These are phyloP conservation scores for Catharus bicknelli DNA, from an alignment of 2,113 vertebrate species.

Conservation along the genomic window DNA sequence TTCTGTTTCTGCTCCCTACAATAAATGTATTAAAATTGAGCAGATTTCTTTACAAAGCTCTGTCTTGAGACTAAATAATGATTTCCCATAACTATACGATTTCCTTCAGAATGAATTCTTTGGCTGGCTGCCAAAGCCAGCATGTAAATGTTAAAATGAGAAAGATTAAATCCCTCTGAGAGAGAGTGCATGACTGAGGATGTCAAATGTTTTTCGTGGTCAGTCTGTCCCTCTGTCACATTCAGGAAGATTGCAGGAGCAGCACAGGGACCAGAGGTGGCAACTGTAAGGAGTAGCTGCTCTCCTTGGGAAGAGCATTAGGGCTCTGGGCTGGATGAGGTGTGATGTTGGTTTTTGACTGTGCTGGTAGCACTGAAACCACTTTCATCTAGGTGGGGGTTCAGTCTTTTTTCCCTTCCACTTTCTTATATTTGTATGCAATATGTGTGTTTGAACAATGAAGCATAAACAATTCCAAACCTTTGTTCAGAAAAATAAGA, in stretches of 20 bases:
- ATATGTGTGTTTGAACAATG: slow-evolving; percentile 31
- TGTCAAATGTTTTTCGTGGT: accelerated
- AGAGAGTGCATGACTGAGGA: background rate
- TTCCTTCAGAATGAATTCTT: slow-evolving; percentile 8
- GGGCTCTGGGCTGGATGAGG: background rate
- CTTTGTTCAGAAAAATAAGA: slow-evolving; percentile 44
- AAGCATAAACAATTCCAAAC: slow-evolving; percentile 48
- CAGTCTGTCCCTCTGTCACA: accelerated
- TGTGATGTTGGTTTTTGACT: background rate
- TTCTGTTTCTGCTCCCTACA: background rate
- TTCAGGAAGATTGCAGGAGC: background rate
- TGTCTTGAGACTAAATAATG: background rate
- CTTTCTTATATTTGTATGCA: slow-evolving; percentile 48
- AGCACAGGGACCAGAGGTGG: background rate
- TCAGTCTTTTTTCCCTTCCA: slow-evolving; percentile 4
- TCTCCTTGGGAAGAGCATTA: background rate
- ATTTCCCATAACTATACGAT: background rate
- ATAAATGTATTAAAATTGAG: background rate
- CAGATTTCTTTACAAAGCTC: background rate
- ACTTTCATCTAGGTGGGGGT: slow-evolving; percentile 69
- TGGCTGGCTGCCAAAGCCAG: background rate
- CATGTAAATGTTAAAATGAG: background rate
- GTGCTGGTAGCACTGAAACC: slow-evolving; percentile 6
- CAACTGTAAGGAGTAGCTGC: background rate
- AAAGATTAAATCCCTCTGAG: background rate